Conservation (phyloP, 2,888 invertebrate species). For the Mythimna pallens region DNA sequence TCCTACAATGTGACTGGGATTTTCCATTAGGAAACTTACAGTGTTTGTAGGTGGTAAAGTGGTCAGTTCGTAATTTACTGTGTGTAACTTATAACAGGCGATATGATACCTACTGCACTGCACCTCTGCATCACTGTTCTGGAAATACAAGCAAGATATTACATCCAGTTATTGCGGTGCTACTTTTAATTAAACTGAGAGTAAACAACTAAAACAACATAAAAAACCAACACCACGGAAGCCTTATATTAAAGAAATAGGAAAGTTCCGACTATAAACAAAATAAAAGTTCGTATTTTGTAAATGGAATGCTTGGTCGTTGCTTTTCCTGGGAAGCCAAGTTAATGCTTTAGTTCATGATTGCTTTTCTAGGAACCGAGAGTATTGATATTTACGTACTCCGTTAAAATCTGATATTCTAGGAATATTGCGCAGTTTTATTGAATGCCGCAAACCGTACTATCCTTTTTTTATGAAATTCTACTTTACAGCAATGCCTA, state of each 20-base stretch:
- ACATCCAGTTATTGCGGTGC: not conserved
- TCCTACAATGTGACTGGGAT: not conserved
- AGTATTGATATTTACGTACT: conserved; percentile 22
- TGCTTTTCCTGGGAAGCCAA: conserved; percentile 15
- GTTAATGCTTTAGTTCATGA: conserved; percentile 11
- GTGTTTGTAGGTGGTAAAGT: not conserved
- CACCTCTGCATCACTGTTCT: no score
- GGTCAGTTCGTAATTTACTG: not conserved
- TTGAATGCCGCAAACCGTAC: not conserved
- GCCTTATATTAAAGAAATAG: conserved; percentile 9
- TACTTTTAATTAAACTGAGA: conserved; percentile 16
- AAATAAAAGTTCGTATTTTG: conserved; percentile 29
- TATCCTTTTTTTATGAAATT: conserved; percentile 1
- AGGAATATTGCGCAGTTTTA: conserved; percentile 20
- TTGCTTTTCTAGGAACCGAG: conserved; percentile 43
- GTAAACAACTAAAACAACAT: not conserved
- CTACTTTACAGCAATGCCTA: not conserved
- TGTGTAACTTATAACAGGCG: not conserved
- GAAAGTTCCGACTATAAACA: not conserved
- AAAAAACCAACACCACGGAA: conserved; percentile 7
- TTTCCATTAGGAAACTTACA: not conserved
- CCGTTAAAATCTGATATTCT: conserved; percentile 22
- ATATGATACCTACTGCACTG: not conserved
- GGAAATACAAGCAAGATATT: not conserved
- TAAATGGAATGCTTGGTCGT: conserved; percentile 23